Evolutionary conservation across 2,888 invertebrate genomes (phyloP), one percentile per base, ranked within the genome.

Genomic region (Amphipoea oculea): DNA sequence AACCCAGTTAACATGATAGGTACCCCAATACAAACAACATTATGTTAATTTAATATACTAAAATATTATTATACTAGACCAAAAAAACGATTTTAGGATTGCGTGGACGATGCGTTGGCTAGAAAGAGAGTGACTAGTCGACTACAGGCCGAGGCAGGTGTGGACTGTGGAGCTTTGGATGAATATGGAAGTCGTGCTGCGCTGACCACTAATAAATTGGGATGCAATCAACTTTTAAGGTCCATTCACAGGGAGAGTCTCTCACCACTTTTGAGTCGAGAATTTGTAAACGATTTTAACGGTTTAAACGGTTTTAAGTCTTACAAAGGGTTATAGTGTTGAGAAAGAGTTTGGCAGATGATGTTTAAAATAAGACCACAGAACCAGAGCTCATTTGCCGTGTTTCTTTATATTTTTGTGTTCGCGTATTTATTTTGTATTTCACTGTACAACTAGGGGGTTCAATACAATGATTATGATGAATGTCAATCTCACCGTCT

Each of bases 401-500:
- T 20, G 36, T 17, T 57, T 23, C 23, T 20, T 23, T 54, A 17
- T 14, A 51, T 48, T 51, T 57, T 57, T n/a, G 23, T n/a, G 60
- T 60, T 60, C 12, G n/a, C 11, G 12, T 60, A 60, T 60, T 23
- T 60, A 23, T 57, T 23, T 14, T 62, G 14, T 14, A 29, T 14
- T n/a, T 29, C 2, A 14, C 17, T 62, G 29, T 29, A 29, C 4
- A 20, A 17, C 29, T 17, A 11, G 9, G 2, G 63, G 63, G 9
- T 20, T 65, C 36, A 11, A 40, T 29, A 68, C 20, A 48, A 48
- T 48, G 48, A 48, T 48, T 14, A 4, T 48, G 48, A 48, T 48
- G 48, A 45, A 36, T n/a, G 51, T 42, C 2, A 42, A n/a, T 17
- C 73, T 81, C 72, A 96, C 96, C 95, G 95, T 94, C 70, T 94